Evolutionary conservation across 2,113 vertebrate species (phyloP), one percentile per base, ranked within the genome.

Genomic region (Pollachius pollachius): DNA sequence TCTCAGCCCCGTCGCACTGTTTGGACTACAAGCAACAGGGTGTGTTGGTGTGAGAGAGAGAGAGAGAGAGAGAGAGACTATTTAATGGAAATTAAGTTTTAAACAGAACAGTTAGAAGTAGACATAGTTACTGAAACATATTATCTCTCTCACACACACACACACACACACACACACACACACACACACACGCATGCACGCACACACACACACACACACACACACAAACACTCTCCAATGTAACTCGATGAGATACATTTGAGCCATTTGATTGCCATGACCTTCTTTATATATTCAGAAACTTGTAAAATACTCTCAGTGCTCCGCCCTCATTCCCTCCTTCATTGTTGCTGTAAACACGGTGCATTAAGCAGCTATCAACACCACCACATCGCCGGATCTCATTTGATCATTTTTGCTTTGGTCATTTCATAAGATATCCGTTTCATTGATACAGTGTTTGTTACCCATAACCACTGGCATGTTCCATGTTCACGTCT

Each of bases 1-100:
- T 58, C 74, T 75, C 48, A 5, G 69, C 64, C 73, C 54, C 7
- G 9, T 75, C 71, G 80, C 75, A 80, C 74, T 16, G 19, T 58
- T 74, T 69, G 70, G 70, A 74, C 86, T 89, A 59, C 18, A 80
- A 34, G 73, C 2, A 3, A 74, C 5, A 62, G 0, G 3, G 23
- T 2, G 21, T 23, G 21, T 23, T 73, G 56, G 72, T 25, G n/a
- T 15, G 1, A 48, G 4, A 21, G 54, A 60, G 25, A 58, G 25
- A 25, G 41, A 58, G n/a, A 6, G 41, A 21, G 54, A 60, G 7
- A 60, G 13, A 17, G 15, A n/a, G 17, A 17, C 17, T 13, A 57
- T 17, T 57, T 57, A 57, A 16, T 57, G 17, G 15, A 6, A 5
- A 57, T 57, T 57, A 57, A 5, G 3, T 5, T n/a, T 1, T 12